Conservation (phyloP, 1,140 invertebrate genomes). For the Scylla paramamosain region DNA sequence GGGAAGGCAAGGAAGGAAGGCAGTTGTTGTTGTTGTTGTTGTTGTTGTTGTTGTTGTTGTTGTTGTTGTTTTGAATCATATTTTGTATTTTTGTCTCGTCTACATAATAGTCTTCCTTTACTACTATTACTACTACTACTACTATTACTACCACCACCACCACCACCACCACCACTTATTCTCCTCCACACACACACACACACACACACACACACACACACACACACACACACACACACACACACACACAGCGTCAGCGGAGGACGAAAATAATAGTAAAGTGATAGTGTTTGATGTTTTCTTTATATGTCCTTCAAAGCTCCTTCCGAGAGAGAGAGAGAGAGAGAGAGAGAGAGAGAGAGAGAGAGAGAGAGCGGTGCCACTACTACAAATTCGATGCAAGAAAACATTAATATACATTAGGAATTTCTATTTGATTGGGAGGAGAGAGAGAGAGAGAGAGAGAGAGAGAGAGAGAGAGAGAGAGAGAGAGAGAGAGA, state of each 20-base stretch:
- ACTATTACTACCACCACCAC: too few species aligned
- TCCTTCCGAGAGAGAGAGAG: background rate
- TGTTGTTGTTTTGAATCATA: too few species aligned
- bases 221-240: slow-evolving; percentile 52
- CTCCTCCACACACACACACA: slow-evolving; percentile 23
- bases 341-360: slow-evolving; percentile 46
- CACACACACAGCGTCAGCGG: slow-evolving; percentile 23
- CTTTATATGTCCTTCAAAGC: background rate
- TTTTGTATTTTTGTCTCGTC: too few species aligned
- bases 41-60: too few species aligned
- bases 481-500: background rate
- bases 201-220: slow-evolving; percentile 52
- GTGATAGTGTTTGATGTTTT: background rate
- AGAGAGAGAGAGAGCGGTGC: background rate
- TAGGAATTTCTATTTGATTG: background rate
- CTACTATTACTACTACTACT: too few species aligned
- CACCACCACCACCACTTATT: too few species aligned
- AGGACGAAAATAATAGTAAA: background rate
- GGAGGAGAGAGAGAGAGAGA: background rate
- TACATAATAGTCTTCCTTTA: too few species aligned
- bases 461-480: background rate
- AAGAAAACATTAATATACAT: background rate
- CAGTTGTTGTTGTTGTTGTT: too few species aligned
- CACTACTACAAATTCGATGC: background rate
- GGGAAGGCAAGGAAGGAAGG: too few species aligned